Conservation (phyloP, 2,888 invertebrate species). For the Unio delphinus region DNA sequence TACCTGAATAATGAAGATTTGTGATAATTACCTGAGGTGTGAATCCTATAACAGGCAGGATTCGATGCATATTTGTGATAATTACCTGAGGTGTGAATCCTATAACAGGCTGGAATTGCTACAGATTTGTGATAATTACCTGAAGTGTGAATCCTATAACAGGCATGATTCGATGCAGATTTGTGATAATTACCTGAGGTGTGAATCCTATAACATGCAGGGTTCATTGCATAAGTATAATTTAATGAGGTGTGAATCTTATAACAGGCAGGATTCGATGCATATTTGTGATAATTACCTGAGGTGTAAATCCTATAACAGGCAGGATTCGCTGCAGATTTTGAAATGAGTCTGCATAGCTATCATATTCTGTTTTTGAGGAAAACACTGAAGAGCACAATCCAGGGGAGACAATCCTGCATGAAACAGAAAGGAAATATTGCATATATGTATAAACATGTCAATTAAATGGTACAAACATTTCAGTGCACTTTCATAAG, state of each 20-base stretch:
- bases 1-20: too few species aligned
- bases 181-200: conserved; percentile 21
- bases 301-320: conserved; percentile 33
- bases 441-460: too few species aligned
- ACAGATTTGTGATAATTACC: conserved; percentile 24
- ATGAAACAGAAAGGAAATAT: not conserved
- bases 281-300: conserved; percentile 24
- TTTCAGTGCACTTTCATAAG: too few species aligned
- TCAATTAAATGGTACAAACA: too few species aligned
- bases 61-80: conserved; percentile 17
- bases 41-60: conserved; percentile 41
- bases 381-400: conserved; percentile 39
- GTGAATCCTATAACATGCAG: conserved; percentile 40
- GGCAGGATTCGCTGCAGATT: conserved; percentile 38
- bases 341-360: conserved; percentile 31
- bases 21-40: conserved; percentile 9
- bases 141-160: conserved; percentile 35
- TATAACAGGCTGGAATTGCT: conserved; percentile 34
- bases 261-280: conserved; percentile 37
- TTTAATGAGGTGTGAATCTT: conserved; percentile 37
- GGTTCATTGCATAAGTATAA: conserved; percentile 20
- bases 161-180: conserved; percentile 34
- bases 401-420: conserved; percentile 39
- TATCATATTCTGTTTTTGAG: conserved; percentile 24
- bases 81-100: conserved; percentile 40